phyloP scores from a whole-genome alignment of 2,797 vertebrate genomes.

The Rhynchotus rufescens region DNA sequence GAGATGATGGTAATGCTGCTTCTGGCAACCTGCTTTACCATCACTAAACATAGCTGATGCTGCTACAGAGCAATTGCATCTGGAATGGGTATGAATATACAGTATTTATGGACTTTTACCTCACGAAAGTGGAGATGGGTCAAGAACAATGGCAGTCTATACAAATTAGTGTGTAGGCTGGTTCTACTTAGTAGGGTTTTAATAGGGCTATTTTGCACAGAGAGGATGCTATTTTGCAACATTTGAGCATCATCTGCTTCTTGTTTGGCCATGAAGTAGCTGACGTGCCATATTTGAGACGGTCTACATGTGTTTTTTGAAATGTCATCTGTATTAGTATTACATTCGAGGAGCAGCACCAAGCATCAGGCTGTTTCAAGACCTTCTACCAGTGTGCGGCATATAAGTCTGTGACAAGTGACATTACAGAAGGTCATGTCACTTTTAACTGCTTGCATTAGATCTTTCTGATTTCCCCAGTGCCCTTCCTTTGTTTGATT shows the following conservation, averaged over 20 bases:
- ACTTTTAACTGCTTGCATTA: conserved; percentile 97
- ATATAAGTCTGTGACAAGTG: conserved; percentile 93
- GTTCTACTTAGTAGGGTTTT: neutral
- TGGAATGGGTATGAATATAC: neutral
- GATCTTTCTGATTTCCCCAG: conserved; percentile 95
- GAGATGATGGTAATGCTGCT: neutral
- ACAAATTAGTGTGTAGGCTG: neutral
- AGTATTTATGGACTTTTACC: neutral
- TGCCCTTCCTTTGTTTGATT: conserved; percentile 86
- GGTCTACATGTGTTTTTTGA: conserved; percentile 63
- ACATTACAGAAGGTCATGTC: conserved; percentile 99
- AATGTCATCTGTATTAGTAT: conserved; percentile 79
- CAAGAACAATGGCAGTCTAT: neutral
- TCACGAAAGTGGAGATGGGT: neutral
- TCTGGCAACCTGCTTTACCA: neutral
- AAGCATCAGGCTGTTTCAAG: conserved; percentile 76
- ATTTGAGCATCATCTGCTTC: conserved; percentile 26
- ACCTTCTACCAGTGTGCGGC: conserved; percentile 80
- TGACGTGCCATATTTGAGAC: conserved; percentile 21
- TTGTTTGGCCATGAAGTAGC: conserved; percentile 62
- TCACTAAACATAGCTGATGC: neutral
- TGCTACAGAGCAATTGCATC: fast-evolving
- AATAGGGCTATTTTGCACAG: neutral
- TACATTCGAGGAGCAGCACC: conserved; percentile 71
- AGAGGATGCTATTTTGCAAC: conserved; percentile 13